Evolutionary conservation across 1,140 invertebrate genomes (phyloP).

Genomic region (Drosophila varians): DNA sequence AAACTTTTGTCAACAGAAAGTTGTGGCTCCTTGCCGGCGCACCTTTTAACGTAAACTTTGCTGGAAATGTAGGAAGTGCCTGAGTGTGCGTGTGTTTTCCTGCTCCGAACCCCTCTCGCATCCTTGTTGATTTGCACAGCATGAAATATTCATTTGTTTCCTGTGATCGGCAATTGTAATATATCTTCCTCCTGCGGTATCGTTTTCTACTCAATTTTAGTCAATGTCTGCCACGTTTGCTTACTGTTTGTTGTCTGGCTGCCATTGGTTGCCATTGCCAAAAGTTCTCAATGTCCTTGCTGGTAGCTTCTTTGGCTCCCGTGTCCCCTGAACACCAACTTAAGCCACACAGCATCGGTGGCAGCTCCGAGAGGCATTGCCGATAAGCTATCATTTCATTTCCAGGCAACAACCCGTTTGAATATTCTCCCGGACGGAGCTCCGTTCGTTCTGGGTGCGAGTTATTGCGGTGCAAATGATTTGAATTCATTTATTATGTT

Average conservation of each 20-base stretch:
- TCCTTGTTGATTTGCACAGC: constrained; percentile 74
- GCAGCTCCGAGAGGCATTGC: constrained; percentile 35
- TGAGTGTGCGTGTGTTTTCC: constrained; percentile 12
- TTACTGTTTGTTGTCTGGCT: constrained; percentile 53
- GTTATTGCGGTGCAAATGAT: constrained; percentile 75
- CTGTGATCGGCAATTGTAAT: constrained; percentile 81
- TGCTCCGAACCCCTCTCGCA: not conserved
- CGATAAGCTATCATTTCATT: constrained; percentile 78
- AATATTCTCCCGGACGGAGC: constrained; percentile 24
- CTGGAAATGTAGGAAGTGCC: constrained; percentile 49
- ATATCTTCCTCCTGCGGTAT: constrained; percentile 78
- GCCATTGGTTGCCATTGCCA: constrained; percentile 52
- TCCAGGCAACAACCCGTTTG: constrained; percentile 53
- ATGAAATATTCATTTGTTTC: constrained; percentile 82
- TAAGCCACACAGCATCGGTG: constrained; percentile 11
- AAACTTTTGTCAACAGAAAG: constrained; percentile 82
- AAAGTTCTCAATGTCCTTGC: constrained; percentile 48
- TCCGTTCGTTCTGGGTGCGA: constrained; percentile 27
- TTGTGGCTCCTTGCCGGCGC: constrained; percentile 55
- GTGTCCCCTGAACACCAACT: not conserved
- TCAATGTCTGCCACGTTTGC: constrained; percentile 67
- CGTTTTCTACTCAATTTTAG: constrained; percentile 81
- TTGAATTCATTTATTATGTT: constrained; percentile 79
- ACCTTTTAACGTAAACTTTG: constrained; percentile 71
- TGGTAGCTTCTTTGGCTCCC: constrained; percentile 4